Evolutionary conservation across 2,888 invertebrate genomes (phyloP).

Genomic region (Hydrotaea diabolus): DNA sequence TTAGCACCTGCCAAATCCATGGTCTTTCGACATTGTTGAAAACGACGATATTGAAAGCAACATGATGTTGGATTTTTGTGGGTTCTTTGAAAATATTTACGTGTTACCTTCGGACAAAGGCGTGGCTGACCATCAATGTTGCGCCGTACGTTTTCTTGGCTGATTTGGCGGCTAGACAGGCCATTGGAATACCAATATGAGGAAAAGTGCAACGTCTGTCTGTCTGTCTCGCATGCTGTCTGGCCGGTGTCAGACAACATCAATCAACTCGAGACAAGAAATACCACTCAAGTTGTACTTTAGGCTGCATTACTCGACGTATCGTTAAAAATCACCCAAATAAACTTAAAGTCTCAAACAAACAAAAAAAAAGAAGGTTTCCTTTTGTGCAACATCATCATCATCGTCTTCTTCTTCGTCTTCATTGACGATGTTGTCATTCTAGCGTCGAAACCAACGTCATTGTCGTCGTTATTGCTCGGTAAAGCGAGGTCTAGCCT

Average conservation of each 20-base stretch:
- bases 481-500: neutral
- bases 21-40: neutral
- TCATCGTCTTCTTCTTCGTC: conserved; percentile 24
- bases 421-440: conserved; percentile 9
- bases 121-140: neutral
- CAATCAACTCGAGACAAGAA: conserved; percentile 77
- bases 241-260: conserved; percentile 72
- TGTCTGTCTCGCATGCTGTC: conserved; percentile 54
- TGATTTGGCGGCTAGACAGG: neutral
- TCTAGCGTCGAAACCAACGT: neutral
- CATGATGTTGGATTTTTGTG: neutral
- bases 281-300: conserved; percentile 70
- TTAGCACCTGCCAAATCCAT: neutral
- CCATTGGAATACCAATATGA: neutral
- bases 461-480: neutral
- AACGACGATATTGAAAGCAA: neutral
- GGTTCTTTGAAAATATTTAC: neutral
- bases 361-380: conserved; percentile 11
- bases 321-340: conserved; percentile 7
- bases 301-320: conserved; percentile 42
- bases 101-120: neutral
- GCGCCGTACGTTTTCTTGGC: neutral
- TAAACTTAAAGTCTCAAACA: conserved; percentile 40
- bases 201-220: conserved; percentile 35
- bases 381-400: conserved; percentile 33